Evolutionary conservation across 1,140 invertebrate species (phyloP).

Genomic region (Drosophila tropicalis): DNA sequence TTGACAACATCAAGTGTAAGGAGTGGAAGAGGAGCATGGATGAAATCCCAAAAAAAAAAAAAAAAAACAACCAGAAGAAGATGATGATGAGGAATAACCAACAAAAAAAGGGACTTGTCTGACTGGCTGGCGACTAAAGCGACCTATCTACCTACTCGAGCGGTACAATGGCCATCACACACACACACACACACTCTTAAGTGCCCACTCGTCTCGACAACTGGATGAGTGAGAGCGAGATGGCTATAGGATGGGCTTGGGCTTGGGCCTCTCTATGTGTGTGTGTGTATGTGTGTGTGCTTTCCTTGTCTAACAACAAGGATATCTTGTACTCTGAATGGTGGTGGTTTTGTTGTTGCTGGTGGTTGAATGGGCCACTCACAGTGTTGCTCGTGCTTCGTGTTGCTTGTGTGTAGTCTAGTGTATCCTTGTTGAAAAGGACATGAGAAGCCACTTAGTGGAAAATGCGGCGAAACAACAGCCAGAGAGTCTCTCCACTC

Average conservation of each 20-base stretch:
- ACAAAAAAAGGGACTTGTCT: conserved; percentile 34
- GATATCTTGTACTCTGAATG: conserved; percentile 32
- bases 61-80: background rate
- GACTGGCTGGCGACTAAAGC: conserved; percentile 45
- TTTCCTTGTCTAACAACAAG: conserved; percentile 39
- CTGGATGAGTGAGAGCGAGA: conserved; percentile 37
- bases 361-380: conserved; percentile 72
- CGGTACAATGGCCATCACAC: conserved; percentile 51
- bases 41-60: no score
- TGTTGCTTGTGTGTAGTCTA: conserved; percentile 13
- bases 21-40: background rate
- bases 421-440: conserved; percentile 78
- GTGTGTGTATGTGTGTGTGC: conserved; percentile 10
- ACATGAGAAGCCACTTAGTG: conserved; percentile 83
- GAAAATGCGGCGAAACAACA: conserved; percentile 62
- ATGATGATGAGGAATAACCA: conserved; percentile 6
- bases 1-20: conserved; percentile 73
- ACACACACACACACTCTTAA: conserved; percentile 49
- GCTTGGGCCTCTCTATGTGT: no score
- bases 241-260: conserved; percentile 9
- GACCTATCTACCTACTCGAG: conserved; percentile 46
- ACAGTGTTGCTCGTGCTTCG: conserved; percentile 40
- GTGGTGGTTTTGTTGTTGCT: conserved; percentile 32
- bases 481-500: conserved; percentile 64
- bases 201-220: conserved; percentile 62